Evolutionary conservation across 2,113 vertebrate genomes (phyloP).

Genomic region (Antigone vipio): DNA sequence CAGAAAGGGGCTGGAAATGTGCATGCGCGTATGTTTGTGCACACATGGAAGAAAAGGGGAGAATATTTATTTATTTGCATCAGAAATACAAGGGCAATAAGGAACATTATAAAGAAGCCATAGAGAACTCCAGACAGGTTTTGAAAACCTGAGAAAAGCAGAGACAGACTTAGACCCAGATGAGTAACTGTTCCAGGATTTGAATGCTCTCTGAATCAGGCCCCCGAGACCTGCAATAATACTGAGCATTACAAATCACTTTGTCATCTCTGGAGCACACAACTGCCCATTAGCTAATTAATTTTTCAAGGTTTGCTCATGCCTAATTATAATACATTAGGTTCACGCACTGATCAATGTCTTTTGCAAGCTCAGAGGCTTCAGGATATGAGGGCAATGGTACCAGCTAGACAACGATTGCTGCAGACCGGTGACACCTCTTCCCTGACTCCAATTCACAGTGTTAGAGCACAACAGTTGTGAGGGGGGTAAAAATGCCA

Average conservation of each 20-base stretch:
- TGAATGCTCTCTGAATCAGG: background rate
- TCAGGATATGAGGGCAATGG: fast-evolving
- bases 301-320: background rate
- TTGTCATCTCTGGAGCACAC: background rate
- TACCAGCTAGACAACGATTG: background rate
- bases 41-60: background rate
- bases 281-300: background rate
- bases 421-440: background rate
- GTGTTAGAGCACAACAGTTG: background rate
- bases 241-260: background rate
- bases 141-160: background rate
- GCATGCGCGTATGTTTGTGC: fast-evolving
- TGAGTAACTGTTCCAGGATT: background rate
- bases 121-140: background rate
- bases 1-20: background rate
- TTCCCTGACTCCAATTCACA: fast-evolving
- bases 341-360: background rate
- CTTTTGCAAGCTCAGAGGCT: background rate
- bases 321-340: background rate
- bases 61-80: background rate
- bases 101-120: background rate
- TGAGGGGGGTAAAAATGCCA: background rate
- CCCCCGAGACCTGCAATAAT: background rate
- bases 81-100: background rate
- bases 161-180: background rate